Evolutionary conservation across 2,113 vertebrate genomes (phyloP), one percentile per base, ranked within the genome.

Genomic region (Muntiacus reevesi): DNA sequence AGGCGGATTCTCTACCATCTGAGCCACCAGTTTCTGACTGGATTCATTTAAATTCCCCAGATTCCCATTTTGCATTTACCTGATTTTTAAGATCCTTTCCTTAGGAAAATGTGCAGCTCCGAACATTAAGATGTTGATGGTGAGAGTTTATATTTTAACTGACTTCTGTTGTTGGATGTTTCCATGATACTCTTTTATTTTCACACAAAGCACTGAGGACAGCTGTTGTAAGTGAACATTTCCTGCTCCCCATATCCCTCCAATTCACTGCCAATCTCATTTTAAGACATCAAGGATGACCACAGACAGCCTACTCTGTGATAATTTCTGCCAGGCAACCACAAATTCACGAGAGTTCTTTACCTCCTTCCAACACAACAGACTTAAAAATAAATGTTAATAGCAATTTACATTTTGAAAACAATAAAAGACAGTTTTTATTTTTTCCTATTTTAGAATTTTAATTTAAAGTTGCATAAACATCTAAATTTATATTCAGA

Each of bases 121-220:
- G 92, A 91, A 84, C 67, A 83, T 93, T 96, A 89, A 76, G 52
- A 94, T 95, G 64, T 74, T 94, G 88, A 95, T 67, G 76, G 15
- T 71, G 4, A 98, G 97, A 98, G 97, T 98, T 97, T 98, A 92
- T 96, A 96, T 96, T 97, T 97, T 97, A 98, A 92, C 12, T 81
- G 79, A 96, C 97, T 97, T 98, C 98, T 98, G 97, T 98, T 81
- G 98, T 98, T 98, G 94, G 98, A 97, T 98, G 98, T 98, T 98
- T 98, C 94, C 94, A 97, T 98, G 97, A 98, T 91, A 98, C 94
- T 94, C 97, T 81, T 67, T 98, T 98, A 98, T 98, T 98, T 98
- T 98, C 98, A 98, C 97, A 96, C 96, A 59, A 98, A 97, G 97
- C 76, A 85, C 92, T 79, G 64, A 95, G 43, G 43, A 95, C 96